phyloP scores from a whole-genome alignment of 2,113 vertebrate genomes.

The Limanda limanda region DNA sequence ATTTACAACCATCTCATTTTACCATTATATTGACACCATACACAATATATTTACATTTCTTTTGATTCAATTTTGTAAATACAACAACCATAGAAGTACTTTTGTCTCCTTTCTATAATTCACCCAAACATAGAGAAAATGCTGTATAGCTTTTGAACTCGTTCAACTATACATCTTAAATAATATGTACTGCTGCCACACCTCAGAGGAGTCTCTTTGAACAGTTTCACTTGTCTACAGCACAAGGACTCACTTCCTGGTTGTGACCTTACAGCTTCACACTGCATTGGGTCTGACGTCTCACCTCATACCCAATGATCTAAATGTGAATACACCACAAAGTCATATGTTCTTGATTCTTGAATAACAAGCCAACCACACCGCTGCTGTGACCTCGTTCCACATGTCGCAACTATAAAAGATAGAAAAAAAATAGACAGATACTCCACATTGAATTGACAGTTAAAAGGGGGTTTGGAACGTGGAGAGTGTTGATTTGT shows the following conservation, averaged over 20 bases:
- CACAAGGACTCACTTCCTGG: background rate
- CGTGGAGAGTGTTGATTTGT: no score
- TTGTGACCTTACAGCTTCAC: background rate
- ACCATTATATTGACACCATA: no score
- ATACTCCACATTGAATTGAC: background rate
- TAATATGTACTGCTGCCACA: background rate
- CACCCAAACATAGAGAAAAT: background rate
- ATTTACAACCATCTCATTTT: no score
- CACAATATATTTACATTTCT: background rate
- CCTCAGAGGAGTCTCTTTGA: background rate
- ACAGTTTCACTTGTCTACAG: background rate
- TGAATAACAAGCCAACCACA: background rate
- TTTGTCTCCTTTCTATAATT: background rate
- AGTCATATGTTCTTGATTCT: background rate
- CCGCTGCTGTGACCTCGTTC: background rate
- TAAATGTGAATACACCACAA: background rate
- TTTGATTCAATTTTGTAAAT: background rate
- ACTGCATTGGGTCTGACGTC: no score
- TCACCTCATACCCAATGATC: background rate
- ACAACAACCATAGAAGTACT: background rate
- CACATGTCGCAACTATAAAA: background rate
- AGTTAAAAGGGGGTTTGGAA: background rate
- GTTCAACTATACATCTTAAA: background rate
- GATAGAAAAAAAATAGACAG: background rate
- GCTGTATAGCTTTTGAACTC: no score